Evolutionary conservation across 2,113 vertebrate species (phyloP), one percentile per base, ranked within the genome.

Genomic region (Diglossa brunneiventris): DNA sequence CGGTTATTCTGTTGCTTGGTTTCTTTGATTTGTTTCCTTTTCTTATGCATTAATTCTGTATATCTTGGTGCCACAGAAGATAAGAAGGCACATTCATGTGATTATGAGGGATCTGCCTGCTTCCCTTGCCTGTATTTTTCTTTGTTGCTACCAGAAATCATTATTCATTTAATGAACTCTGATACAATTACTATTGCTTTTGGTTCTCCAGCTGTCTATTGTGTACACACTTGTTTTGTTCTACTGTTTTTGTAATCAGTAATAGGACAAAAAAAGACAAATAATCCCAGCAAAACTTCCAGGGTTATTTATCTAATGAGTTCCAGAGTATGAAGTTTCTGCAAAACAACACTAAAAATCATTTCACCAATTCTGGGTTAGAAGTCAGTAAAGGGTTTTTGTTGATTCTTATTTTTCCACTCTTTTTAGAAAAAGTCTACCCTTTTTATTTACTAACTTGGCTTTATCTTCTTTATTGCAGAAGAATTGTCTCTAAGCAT

Each of bases 401-500:
- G 15, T 63, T 77, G 35, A 18, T 30, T 81, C 37, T 52, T 3
- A 27, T 64, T 62, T 30, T 30, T 64, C 3, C 5, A 4, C 2
- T 15, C 17, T 44, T 77, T 76, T 82, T 80, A 19, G 46, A 47
- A 79, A 19, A 89, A 83, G 5, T 17, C 15, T 91, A 4, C 14
- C 42, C 2, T 76, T 96, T 50, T 73, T 82, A 12, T 94, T 84
- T 72, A 95, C 95, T 97, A 83, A 91, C 84, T 64, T 50, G 53
- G 6, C 28, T 83, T 44, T 83, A 31, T 95, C 89, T 93, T 97
- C 93, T 96, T 70, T 92, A 58, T 98, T 97, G 84, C 98, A 99
- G 99, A 99, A 96, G 99, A 99, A 94, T 97, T 99, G 92, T 99
- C 99, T 95, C 98, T 99, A 95, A 99, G 99, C 97, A 99, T 99